These are phyloP conservation scores for Pristionchus mayeri DNA, from an alignment of 2,888 invertebrate genomes.

Conservation along the genomic window DNA sequence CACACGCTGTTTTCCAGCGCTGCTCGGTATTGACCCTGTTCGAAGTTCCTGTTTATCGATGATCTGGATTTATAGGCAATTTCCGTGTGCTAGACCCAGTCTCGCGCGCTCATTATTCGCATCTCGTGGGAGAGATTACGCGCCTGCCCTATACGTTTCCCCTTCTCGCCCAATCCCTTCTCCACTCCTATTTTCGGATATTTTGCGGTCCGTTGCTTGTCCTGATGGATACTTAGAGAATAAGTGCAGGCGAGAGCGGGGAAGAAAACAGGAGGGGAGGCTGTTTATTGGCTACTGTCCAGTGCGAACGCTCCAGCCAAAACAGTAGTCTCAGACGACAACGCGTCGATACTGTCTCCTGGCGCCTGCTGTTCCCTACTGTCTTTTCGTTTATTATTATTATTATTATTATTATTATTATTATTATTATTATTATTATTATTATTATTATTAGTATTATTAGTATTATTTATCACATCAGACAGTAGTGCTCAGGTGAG, in stretches of 20 bases:
- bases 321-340: too few species aligned
- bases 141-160: conserved; percentile 1
- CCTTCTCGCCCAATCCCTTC: background rate
- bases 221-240: too few species aligned
- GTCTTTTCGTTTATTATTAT: too few species aligned
- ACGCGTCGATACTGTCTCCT: too few species aligned
- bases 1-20: background rate
- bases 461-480: too few species aligned
- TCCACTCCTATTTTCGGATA: conserved; percentile 11
- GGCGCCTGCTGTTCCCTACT: too few species aligned
- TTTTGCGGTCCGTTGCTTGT: conserved; percentile 25
- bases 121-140: background rate
- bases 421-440: too few species aligned
- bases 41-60: background rate
- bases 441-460: too few species aligned
- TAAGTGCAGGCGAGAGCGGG: background rate
- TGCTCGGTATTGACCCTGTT: too few species aligned
- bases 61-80: background rate
- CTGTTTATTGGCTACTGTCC: background rate
- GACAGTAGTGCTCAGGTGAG: too few species aligned
- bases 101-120: background rate
- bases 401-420: too few species aligned
- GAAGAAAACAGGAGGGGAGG: background rate
- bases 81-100: background rate
- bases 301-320: too few species aligned